Evolutionary conservation across 2,797 vertebrate species (phyloP).

Genomic region (Gallinago nigripennis): DNA sequence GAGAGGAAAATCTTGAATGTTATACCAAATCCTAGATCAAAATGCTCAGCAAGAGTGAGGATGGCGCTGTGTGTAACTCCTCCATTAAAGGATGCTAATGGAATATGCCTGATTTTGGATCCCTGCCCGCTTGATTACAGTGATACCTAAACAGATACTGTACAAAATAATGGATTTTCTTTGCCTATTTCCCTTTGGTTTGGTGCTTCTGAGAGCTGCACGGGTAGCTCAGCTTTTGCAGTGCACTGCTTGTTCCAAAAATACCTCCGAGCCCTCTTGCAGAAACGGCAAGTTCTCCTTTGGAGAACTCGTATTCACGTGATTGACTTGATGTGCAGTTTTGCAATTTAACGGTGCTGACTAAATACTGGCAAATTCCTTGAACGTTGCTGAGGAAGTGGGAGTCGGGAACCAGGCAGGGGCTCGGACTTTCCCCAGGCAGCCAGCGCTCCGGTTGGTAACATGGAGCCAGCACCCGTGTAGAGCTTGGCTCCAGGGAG

Average conservation of each 20-base stretch:
- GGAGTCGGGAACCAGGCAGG: background rate
- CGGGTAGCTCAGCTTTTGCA: background rate
- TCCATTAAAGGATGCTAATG: background rate
- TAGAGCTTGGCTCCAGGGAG: background rate
- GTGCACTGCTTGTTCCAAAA: background rate
- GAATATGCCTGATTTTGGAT: background rate
- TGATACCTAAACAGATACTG: background rate
- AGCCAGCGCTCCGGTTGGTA: background rate
- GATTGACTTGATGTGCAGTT: background rate
- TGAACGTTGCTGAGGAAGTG: background rate
- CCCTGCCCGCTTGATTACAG: background rate
- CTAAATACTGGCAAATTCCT: background rate
- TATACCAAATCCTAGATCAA: background rate
- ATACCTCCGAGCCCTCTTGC: background rate
- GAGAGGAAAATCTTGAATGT: background rate
- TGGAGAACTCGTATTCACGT: background rate
- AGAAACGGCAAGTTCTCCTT: background rate
- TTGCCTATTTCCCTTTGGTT: background rate
- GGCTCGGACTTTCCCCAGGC: background rate
- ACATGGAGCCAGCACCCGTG: background rate
- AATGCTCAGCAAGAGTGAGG: background rate
- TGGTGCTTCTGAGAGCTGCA: background rate
- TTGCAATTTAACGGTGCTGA: background rate
- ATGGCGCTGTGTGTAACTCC: background rate
- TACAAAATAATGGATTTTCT: background rate